Evolutionary conservation across 2,888 invertebrate genomes (phyloP).

Genomic region (Tenodera sinensis): DNA sequence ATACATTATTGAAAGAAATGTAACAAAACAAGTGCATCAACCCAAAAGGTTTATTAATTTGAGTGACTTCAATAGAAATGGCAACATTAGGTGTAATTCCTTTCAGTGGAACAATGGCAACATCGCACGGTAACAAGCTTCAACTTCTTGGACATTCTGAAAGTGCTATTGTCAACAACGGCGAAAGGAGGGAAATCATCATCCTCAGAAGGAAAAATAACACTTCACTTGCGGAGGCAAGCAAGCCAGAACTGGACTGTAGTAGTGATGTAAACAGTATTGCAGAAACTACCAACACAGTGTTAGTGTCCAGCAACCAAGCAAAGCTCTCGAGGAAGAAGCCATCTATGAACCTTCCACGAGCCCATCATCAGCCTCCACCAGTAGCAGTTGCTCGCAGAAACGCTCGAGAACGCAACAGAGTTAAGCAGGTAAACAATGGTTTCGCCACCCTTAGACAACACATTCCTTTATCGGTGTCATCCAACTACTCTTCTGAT

Average conservation of each 20-base stretch:
- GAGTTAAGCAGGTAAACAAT: conserved; percentile 89
- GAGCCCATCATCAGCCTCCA: conserved; percentile 49
- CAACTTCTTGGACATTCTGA: conserved; percentile 59
- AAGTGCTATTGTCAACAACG: background rate
- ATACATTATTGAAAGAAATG: background rate
- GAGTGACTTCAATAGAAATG: conserved; percentile 39
- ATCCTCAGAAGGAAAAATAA: conserved; percentile 48
- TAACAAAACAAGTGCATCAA: background rate
- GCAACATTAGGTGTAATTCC: conserved; percentile 55
- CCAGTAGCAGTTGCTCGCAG: conserved; percentile 81
- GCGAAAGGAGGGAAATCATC: conserved; percentile 50
- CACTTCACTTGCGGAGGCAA: background rate
- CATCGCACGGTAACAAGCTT: conserved; percentile 49
- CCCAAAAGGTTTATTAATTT: background rate
- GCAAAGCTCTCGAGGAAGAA: background rate
- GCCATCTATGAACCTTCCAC: background rate
- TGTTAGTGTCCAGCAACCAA: background rate
- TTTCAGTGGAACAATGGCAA: conserved; percentile 38
- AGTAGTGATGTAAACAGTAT: background rate
- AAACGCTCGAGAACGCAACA: conserved; percentile 88
- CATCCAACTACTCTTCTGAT: conserved; percentile 62
- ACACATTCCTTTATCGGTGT: conserved; percentile 81
- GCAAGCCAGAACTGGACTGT: background rate
- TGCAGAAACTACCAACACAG: background rate
- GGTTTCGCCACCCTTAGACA: conserved; percentile 84